Evolutionary conservation across 1,140 invertebrate genomes (phyloP), one percentile per base, ranked within the genome.

Genomic region (Whitmania pigra): DNA sequence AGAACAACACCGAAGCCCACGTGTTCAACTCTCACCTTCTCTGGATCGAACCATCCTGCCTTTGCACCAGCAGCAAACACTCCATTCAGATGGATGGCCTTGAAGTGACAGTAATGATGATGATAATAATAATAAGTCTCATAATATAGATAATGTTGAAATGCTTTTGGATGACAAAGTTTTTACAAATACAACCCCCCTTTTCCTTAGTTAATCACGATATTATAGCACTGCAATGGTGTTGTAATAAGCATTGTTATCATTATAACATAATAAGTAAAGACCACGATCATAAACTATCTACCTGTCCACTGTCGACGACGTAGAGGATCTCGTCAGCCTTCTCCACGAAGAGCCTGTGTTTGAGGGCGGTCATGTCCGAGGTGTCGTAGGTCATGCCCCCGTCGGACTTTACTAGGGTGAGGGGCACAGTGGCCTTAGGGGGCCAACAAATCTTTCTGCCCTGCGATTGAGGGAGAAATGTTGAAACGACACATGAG

Each of bases 311-410:
- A 71, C 87, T 85, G 86, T 99, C 97, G 13, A 91, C 91, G 0
- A 99, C 91, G 84, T 99, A 99, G 76, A 99, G 89, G 0, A 98
- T 78, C 88, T 94, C 92, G 75, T 94, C 89, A 2, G 72, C 76
- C 73, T 89, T 90, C 80, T 97, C 93, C 78, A 94, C 92, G 71
- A 90, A 81, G 9, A 98, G 81, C 66, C 97, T 86, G 67, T 99
- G 88, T 76, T 88, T 90, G 3, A 99, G 86, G 13, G 90, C 87
- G 5, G 97, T 93, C 85, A 99, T 85, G 83, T 99, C 97, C 11
- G 94, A 98, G 0, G 97, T 99, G 80, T 99, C 97, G 82, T 99
- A 99, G 0, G 97, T 99, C 79, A 89, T 99, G 40, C 96, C 96
- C 68, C 97, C 97, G 84, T 98, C 97, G 5, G 92, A 93, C 84